Conservation (phyloP, 1,140 invertebrate species). For the Saccostrea glomerata region DNA sequence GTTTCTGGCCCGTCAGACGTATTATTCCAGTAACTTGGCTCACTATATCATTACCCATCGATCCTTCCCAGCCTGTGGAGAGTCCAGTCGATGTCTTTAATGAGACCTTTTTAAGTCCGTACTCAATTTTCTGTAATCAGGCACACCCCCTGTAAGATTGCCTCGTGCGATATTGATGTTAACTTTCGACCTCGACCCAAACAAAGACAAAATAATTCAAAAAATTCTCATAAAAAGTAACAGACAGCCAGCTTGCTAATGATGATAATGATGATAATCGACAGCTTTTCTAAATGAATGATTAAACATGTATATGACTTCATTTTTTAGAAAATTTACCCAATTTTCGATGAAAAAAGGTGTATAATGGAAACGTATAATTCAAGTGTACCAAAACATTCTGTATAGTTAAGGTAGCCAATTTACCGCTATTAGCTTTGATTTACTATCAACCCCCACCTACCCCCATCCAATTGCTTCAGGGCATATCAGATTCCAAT, state of each 20-base stretch:
- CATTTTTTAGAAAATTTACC: too few species aligned
- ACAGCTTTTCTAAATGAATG: too few species aligned
- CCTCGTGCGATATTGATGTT: background rate
- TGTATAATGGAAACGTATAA: too few species aligned
- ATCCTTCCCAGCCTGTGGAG: background rate
- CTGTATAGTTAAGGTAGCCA: too few species aligned
- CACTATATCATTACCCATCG: slow-evolving; percentile 9
- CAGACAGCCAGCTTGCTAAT: background rate
- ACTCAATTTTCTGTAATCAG: background rate
- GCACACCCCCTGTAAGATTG: background rate
- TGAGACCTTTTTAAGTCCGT: slow-evolving; percentile 16
- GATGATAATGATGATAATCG: too few species aligned
- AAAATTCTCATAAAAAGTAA: background rate
- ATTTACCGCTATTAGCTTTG: too few species aligned
- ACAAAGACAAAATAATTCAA: background rate
- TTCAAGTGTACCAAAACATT: too few species aligned
- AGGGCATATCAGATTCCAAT: too few species aligned
- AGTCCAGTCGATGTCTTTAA: background rate
- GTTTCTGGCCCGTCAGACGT: background rate
- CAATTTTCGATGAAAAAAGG: too few species aligned
- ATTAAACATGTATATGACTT: too few species aligned
- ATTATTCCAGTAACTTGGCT: background rate
- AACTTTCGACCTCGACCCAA: slow-evolving; percentile 16
- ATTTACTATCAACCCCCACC: too few species aligned
- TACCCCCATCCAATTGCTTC: too few species aligned